Percentiles rank a stretch among this genome's conserved stretches.
Evolutionary conservation across 2,888 invertebrate genomes (phyloP).

Genomic region (Creontiades dilutus): DNA sequence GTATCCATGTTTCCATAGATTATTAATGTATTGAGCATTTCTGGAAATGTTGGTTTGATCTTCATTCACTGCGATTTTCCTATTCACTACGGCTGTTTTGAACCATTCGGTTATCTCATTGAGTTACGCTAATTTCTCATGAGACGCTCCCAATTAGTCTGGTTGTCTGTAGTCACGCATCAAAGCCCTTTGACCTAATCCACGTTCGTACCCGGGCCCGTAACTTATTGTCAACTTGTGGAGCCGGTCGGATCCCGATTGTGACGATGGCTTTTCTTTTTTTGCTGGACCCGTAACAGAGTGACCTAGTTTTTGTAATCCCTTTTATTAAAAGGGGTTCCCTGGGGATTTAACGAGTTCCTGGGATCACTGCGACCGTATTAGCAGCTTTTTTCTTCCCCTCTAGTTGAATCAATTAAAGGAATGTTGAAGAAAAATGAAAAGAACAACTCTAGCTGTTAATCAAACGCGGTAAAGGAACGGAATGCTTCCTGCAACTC

Average conservation of each 20-base stretch:
- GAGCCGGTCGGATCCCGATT: not conserved
- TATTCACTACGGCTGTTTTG: too few relatives aligned
- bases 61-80: too few relatives aligned
- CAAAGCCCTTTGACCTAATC: not conserved
- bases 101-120: too few relatives aligned
- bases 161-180: not conserved
- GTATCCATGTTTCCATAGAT: too few relatives aligned
- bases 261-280: not conserved
- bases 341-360: not conserved
- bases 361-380: not conserved
- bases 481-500: too few relatives aligned
- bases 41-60: too few relatives aligned
- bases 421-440: not conserved
- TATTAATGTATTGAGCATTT: too few relatives aligned
- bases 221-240: conserved; percentile 20
- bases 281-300: not conserved
- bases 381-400: not conserved
- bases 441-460: too few relatives aligned
- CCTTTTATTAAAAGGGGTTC: not conserved
- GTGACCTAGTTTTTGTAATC: conserved; percentile 19
- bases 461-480: too few relatives aligned
- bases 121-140: too few relatives aligned
- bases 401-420: not conserved
- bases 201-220: not conserved
- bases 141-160: too few relatives aligned